phyloP scores from a whole-genome alignment of 2,113 vertebrate genomes.

The Phocoena phocoena region DNA sequence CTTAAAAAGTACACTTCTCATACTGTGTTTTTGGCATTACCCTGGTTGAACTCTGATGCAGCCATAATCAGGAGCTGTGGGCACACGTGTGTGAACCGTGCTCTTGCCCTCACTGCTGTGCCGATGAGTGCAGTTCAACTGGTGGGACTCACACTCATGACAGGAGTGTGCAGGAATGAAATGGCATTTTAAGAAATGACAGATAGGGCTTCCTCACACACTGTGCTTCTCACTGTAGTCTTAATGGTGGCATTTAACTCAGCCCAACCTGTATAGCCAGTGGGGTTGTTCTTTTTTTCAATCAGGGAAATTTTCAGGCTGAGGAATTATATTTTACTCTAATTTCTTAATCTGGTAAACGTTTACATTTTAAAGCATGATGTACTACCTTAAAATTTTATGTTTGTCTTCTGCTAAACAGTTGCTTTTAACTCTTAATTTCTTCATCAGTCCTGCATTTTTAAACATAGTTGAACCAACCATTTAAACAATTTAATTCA shows the following conservation, averaged over 20 bases:
- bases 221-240: conserved; percentile 27
- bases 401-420: neutral
- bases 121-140: neutral
- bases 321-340: neutral
- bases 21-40: conserved; percentile 80
- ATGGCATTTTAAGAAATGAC: conserved; percentile 74
- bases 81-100: neutral
- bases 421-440: neutral
- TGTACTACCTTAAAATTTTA: neutral
- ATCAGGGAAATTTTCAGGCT: neutral
- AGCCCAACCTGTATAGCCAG: neutral
- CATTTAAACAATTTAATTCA: conserved; percentile 3
- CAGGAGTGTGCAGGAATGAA: conserved; percentile 81
- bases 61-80: conserved; percentile 57
- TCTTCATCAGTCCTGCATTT: neutral
- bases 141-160: conserved; percentile 51
- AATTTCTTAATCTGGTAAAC: conserved; percentile 32
- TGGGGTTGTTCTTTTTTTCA: neutral
- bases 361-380: conserved; percentile 42
- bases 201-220: conserved; percentile 61
- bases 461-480: neutral
- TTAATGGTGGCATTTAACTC: neutral
- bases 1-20: conserved; percentile 82
- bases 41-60: conserved; percentile 74
- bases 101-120: neutral